Conservation (phyloP, 2,797 vertebrate genomes). For the Synaphobranchus kaupii region DNA sequence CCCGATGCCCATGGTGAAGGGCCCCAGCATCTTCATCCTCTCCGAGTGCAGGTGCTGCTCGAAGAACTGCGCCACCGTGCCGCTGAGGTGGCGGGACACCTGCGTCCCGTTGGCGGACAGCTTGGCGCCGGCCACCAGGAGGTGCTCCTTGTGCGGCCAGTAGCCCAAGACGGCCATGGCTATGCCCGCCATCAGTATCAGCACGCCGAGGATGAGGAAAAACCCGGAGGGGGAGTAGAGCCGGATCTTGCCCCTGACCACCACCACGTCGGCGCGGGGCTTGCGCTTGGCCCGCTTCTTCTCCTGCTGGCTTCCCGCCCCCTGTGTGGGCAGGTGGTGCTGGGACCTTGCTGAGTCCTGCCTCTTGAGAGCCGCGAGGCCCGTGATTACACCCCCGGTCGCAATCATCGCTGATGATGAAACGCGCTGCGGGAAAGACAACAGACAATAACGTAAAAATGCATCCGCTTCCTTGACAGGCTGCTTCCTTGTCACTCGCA, state of each 20-base stretch:
- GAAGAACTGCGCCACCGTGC: conserved; percentile 82
- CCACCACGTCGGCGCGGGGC: conserved; percentile 87
- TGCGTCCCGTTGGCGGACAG: conserved; percentile 68
- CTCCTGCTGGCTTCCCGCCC: conserved; percentile 65
- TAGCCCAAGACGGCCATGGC: conserved; percentile 96
- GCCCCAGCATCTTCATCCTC: conserved; percentile 98
- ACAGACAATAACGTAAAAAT: conserved; percentile 36
- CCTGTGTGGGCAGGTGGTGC: conserved; percentile 74
- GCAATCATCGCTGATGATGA: conserved; percentile 85
- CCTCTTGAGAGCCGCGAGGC: conserved; percentile 94
- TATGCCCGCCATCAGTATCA: conserved; percentile 87
- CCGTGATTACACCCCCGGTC: conserved; percentile 94
- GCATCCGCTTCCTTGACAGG: conserved; percentile 5
- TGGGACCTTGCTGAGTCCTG: conserved; percentile 95
- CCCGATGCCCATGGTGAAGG: conserved; percentile 98
- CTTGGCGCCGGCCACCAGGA: conserved; percentile 58
- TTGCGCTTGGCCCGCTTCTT: conserved; percentile 80
- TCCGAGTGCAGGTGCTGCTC: conserved; percentile 91
- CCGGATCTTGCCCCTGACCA: conserved; percentile 91
- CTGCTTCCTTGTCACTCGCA: not conserved
- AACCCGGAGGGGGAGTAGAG: conserved; percentile 95
- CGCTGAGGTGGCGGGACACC: conserved; percentile 59
- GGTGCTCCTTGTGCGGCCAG: conserved; percentile 86
- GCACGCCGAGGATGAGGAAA: conserved; percentile 88
- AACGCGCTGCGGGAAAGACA: conserved; percentile 55